Evolutionary conservation across 2,888 invertebrate species (phyloP), one percentile per base, ranked within the genome.

Genomic region (Epirrita christyi): DNA sequence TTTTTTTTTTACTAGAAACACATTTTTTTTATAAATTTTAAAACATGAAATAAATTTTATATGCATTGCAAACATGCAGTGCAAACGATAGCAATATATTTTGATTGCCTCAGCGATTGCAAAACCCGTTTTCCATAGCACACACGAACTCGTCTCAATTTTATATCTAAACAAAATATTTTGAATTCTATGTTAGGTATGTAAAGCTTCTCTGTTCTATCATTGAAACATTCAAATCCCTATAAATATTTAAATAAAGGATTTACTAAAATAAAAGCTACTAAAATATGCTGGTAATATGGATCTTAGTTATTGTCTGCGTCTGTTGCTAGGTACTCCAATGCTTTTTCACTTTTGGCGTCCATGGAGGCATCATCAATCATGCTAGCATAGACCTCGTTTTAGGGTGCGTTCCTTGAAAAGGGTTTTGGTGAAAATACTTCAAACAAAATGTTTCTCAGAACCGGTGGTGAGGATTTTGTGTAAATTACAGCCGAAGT

Each of bases 101-200:
- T 49, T 59, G 49, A 59, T 59, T 59, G 50, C 46, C 10, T 6
- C 37, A 42, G 37, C 38, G 54, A 50, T 50, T 50, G 42, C 46
- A 34, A 42, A 53, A 50, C 11, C 59, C 46, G 43, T 46, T 54
- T 54, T 37, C 41, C 41, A 34, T n/a, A 45, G 49, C 41, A 46
- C 48, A 58, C 52, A 48, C 15, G 44, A 48, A 11, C 44, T 44
- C 41, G 54, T 57, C 43, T 53, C 52, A 28, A 50, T 51, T n/a
- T 48, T 43, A 44, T 48, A 13, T 21, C 10, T 38, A 38, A 51
- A 53, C 40, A 46, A 32, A 49, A 36, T 40, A 48, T 40, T 43
- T 51, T 52, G 28, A 53, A 46, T 51, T 51, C 37, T 9, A 41
- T 27, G 32, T 1, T 27, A 10, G 1, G 27, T 6, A 41, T 9